Base-by-base conservation (phyloP, 2,797 vertebrate genomes). In the Sphenopsis melanotis region DNA sequence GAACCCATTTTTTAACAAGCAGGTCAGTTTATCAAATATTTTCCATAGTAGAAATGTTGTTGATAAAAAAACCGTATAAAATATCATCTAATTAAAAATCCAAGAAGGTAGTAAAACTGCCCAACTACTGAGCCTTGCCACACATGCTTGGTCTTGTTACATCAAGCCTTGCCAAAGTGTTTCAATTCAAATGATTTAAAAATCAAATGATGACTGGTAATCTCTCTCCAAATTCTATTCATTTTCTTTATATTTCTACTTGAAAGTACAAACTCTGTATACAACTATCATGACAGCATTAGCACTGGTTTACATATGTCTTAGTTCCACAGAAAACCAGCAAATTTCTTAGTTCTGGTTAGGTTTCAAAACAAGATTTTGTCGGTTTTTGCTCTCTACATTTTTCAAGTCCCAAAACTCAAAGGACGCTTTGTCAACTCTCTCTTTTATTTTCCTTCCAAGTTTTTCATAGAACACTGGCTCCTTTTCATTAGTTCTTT, bases 401-500 rank as follows among this genome's bases (percentile, higher is more conserved):
- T 91, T 93, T 81, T 63, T 87, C 3, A 93, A 94, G 82, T 49
- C 64, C 74, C 47, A 49, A 94, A 83, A 69, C 65, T 90, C 87
- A 95, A 93, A 96, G 53, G 52, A 77, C 2, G 29, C 88, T 97
- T 91, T 96, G 90, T 95, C 81, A 94, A 72, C 44, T 53, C 29
- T 29, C 56, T 75, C 83, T 88, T 92, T 90, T 93, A 59, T 87
- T 89, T 92, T 93, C 85, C 63, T 94, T 86, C 76, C 87, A 94
- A 94, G 41, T 52, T 92, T 65, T 85, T 85, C 90, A 87, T 47
- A 95, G 72, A 75, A 94, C 69, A 82, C 49, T 85, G 64, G 39
- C n/a, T 87, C 52, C 74, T 91, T 91, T 96, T 95, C 77, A 91
- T 71, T 74, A 92, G 63, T 47, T 80, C 80, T 87, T 96, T 92